phyloP scores from a whole-genome alignment of 2,888 invertebrate species.

The Meganola albula region DNA sequence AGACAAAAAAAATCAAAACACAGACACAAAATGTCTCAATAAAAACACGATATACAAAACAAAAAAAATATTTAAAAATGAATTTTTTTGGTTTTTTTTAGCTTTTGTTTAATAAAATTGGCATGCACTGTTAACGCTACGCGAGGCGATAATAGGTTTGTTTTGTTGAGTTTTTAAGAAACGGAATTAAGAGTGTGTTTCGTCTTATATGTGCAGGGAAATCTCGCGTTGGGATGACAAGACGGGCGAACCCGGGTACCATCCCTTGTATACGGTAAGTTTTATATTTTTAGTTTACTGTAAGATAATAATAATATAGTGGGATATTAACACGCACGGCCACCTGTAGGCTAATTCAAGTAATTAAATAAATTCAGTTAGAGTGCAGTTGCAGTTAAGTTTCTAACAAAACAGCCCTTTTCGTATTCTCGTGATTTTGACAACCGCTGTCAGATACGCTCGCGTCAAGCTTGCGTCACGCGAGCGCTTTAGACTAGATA shows the following conservation, averaged over 20 bases:
- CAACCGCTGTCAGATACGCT: no score
- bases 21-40: slow-evolving; percentile 33
- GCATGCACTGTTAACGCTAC: slow-evolving; percentile 69
- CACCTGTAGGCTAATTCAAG: no score
- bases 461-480: no score
- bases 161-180: slow-evolving; percentile 25
- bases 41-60: slow-evolving; percentile 29
- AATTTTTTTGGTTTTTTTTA: slow-evolving; percentile 28
- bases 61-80: no score
- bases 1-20: slow-evolving; percentile 35
- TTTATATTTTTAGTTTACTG: slow-evolving; percentile 19
- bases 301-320: no score
- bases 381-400: no score
- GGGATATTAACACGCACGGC: no score
- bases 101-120: slow-evolving; percentile 56
- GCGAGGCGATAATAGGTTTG: slow-evolving; percentile 37
- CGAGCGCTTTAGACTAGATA: no score
- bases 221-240: slow-evolving; percentile 38
- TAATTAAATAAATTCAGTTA: no score
- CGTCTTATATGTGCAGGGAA: slow-evolving; percentile 78
- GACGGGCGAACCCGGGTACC: slow-evolving; percentile 23
- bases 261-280: slow-evolving; percentile 39
- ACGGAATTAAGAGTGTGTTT: slow-evolving; percentile 71
- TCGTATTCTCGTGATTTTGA: no score
- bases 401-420: no score